Evolutionary conservation across 2,113 vertebrate genomes (phyloP), one percentile per base, ranked within the genome.

Genomic region (Tonatia bakeri): DNA sequence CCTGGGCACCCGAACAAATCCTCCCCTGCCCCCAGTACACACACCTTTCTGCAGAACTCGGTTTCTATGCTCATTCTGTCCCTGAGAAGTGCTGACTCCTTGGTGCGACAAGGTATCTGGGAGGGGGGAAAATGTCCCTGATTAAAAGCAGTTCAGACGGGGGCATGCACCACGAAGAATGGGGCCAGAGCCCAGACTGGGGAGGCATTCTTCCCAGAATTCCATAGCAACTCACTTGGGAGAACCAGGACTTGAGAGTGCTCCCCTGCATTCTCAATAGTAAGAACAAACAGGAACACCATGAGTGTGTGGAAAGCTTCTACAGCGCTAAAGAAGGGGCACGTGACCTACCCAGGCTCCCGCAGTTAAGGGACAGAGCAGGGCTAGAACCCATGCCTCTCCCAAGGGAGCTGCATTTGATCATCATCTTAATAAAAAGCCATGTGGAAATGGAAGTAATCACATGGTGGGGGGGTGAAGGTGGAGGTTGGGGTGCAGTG

Each of bases 31-130:
- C 64, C 28, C 56, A 81, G 73, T 16, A 20, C n/a, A 38, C 20
- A 89, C 38, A 40, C n/a, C 52, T 94, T 69, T 52, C 43, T 59
- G 72, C 56, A 50, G 76, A 87, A 87, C 67, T 84, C 52, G 36
- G 7, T 73, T 87, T 95, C 77, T 70, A 33, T 47, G 15, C 13
- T 87, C 69, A 65, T 73, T 59, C 82, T 86, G 11, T 84, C 93
- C 87, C 69, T 83, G 52, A 43, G 70, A 91, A 92, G 65, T 87
- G 40, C 72, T 85, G 43, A 75, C 70, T 84, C 28, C 43, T 56
- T 56, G 72, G 36, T n/a, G n/a, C 45, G 67, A 50, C 83, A 52
- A 31, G 6, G 47, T 82, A 52, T 22, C 36, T 10, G 9, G 28
- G 36, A 11, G 9, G 9, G 5, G 20, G 6, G 2, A 31, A 13